Evolutionary conservation across 2,797 vertebrate species (phyloP), one percentile per base, ranked within the genome.

Genomic region (Tangara arthus): DNA sequence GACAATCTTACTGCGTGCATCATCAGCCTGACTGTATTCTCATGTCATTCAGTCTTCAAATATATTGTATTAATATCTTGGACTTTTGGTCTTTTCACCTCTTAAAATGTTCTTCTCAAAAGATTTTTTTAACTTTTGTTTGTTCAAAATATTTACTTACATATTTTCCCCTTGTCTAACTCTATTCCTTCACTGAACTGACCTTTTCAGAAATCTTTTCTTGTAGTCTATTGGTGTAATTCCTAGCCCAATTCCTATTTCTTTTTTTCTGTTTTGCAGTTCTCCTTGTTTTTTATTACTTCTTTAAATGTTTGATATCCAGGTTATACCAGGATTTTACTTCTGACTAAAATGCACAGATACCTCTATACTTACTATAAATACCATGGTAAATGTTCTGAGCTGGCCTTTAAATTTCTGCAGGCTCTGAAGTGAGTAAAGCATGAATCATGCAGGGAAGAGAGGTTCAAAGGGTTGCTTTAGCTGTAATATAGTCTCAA

Each of bases 381-480:
- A 88, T 84, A 90, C 78, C 71, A 82, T 15, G 20, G 4, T 72
- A 90, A 92, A 79, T 82, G 24, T 93, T 95, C 72, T 78, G 37
- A 95, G 86, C 55, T 76, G 63, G 30, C 63, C 83, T 92, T 93
- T 89, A 78, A 75, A 90, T 82, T 89, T 52, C 78, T 69, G 26
- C 55, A 82, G 70, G 55, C 66, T 79, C n/a, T 12, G 3, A 81
- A 83, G 32, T 60, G 81, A 87, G 42, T 88, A 61, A 92, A 90
- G 44, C 4, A 3, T 92, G 83, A 94, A 26, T 94, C 77, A 87
- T 44, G 37, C 63, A 59, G 30, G 71, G 63, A 81, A 88, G 59
- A 88, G 37, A 76, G 22, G 66, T 90, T 75, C n/a, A 57, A 41
- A 55, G 39, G 23, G n/a, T 47, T 89, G 65, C 87, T 94, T 90